Evolutionary conservation across 2,113 vertebrate species (phyloP).

Genomic region (Cheilinus undulatus): DNA sequence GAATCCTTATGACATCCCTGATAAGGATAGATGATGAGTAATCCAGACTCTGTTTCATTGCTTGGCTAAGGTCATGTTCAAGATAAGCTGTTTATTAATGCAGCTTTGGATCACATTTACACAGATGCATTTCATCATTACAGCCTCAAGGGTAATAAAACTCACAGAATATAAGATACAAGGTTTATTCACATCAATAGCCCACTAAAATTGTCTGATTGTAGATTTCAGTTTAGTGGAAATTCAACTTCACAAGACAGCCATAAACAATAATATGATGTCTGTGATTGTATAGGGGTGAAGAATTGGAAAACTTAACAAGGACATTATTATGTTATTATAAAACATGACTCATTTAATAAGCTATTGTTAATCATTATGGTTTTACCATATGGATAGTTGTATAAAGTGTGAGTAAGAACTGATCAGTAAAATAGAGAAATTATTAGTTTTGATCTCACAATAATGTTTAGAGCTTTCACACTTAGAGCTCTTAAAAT

Average conservation of each 20-base stretch:
- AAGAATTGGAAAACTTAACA: conserved; percentile 9
- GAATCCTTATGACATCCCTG: too few species aligned
- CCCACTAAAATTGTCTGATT: neutral
- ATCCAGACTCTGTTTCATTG: neutral
- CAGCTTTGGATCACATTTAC: conserved; percentile 10
- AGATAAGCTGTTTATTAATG: conserved; percentile 35
- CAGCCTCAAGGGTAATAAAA: conserved; percentile 7
- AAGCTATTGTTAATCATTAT: neutral
- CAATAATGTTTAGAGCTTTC: too few species aligned
- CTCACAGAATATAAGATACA: neutral
- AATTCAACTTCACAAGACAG: conserved; percentile 3
- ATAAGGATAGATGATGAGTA: neutral
- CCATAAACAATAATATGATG: neutral
- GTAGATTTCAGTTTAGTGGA: conserved; percentile 25
- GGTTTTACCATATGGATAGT: neutral
- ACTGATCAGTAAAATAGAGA: neutral
- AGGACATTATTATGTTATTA: conserved; percentile 10
- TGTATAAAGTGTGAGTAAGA: neutral
- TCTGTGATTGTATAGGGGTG: neutral
- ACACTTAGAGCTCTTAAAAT: too few species aligned
- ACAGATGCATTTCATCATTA: neutral
- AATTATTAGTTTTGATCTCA: neutral
- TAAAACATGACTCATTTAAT: conserved; percentile 7
- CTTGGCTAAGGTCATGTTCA: conserved; percentile 20
- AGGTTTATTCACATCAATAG: conserved; percentile 5